Conservation (phyloP, 1,140 invertebrate genomes). For the Aphis craccivora region DNA sequence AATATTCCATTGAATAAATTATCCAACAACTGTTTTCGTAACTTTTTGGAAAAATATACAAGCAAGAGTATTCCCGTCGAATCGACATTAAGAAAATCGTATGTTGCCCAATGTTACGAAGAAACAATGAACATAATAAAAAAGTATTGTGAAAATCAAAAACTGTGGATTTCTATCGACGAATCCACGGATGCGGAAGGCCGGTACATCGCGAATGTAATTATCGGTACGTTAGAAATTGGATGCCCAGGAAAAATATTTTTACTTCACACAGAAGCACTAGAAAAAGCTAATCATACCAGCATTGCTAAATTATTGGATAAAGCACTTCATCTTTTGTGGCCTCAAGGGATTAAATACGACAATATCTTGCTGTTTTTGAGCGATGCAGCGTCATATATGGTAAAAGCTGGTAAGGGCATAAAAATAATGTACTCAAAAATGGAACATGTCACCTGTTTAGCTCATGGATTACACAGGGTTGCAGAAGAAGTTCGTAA, state of each 20-base stretch:
- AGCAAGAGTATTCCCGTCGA: background rate
- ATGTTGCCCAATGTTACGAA: background rate
- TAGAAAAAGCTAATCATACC: slow-evolving; percentile 23
- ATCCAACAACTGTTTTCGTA: background rate
- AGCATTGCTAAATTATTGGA: slow-evolving; percentile 19
- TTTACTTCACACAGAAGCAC: slow-evolving; percentile 27
- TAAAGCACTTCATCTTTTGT: slow-evolving; percentile 27
- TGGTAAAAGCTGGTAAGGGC: slow-evolving; percentile 17
- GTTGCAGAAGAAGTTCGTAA: slow-evolving; percentile 63
- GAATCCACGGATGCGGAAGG: background rate
- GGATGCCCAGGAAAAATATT: slow-evolving; percentile 31
- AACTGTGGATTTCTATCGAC: slow-evolving; percentile 2
- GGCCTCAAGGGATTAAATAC: slow-evolving; percentile 14
- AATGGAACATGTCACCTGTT: slow-evolving; percentile 63
- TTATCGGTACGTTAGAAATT: slow-evolving; percentile 4
- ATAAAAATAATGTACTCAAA: slow-evolving; percentile 55
- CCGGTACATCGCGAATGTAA: slow-evolving; percentile 12
- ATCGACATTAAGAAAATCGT: background rate
- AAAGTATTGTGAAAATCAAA: slow-evolving; percentile 26
- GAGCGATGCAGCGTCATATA: slow-evolving; percentile 26
- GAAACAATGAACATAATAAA: background rate
- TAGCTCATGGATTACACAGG: slow-evolving; percentile 63
- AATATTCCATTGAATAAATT: slow-evolving; percentile 34
- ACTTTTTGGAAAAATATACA: slow-evolving; percentile 76
- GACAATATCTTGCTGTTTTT: slow-evolving; percentile 26